Evolutionary conservation across 2,888 invertebrate genomes (phyloP), one percentile per base, ranked within the genome.

Genomic region (Melipona beecheii): DNA sequence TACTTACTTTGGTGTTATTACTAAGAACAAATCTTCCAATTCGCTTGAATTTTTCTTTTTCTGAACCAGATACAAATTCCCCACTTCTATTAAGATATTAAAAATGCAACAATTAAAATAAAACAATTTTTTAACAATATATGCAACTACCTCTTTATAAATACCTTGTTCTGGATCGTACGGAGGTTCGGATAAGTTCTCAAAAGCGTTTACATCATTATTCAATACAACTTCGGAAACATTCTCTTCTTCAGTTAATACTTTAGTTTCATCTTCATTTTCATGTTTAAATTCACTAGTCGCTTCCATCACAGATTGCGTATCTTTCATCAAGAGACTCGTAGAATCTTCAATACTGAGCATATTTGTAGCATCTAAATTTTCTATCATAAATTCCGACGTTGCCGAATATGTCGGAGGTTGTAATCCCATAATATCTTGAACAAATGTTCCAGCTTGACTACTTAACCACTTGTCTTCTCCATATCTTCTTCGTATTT

Each of bases 391-490:
- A 4, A 91, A 91, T 52, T 91, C 91, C 2, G 93, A 87, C 0
- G 90, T 87, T 9, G 87, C 21, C 5, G 91, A 81, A 56, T 83
- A 78, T 0, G 90, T 83, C 19, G 91, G 85, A 68, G 93, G 93
- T 77, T 95, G 93, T 66, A 96, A 91, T 24, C 96, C 96, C 89
- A 96, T 93, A 52, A 95, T 95, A 90, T 95, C 95, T 89, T 96
- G 95, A 68, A 96, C 95, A 60, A 93, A 92, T 54, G 95, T 95
- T 1, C 95, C 95, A 74, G 95, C 95, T 71, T 95, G 94, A 71
- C 95, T 95, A 79, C 95, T 95, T 52, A 97, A 90, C 97, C 97
- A 97, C 73, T 95, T 95, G 58, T 94, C 92, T 86, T 95, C 95
- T 19, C 96, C 97, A 91, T 95, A 96, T 88, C 95, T 95, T 83